A percentile compares a stretch with the other conserved stretches of the same genome.
These are phyloP conservation scores for Antennarius striatus DNA, from an alignment of 2,113 vertebrate species.

Conservation along the genomic window DNA sequence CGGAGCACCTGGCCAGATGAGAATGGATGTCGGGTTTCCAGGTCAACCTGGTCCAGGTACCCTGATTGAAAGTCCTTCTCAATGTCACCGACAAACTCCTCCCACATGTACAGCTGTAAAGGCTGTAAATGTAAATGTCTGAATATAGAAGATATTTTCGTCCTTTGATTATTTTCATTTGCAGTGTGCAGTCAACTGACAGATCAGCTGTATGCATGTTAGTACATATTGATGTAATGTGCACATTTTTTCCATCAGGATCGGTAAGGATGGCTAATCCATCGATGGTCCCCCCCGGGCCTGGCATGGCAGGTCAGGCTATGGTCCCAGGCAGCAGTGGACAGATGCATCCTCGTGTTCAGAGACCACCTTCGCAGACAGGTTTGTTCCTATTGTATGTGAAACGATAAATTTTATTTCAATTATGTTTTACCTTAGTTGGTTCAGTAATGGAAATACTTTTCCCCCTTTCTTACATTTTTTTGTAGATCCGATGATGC, in stretches of 20 bases:
- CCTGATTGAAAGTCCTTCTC: no score
- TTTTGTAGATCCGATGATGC: constrained; percentile 90
- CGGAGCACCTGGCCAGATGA: constrained; percentile 83
- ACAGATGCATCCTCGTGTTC: constrained; percentile 89
- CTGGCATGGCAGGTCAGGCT: constrained; percentile 85
- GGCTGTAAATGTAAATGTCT: no score
- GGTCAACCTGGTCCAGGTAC: constrained; percentile 89
- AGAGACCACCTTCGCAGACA: constrained; percentile 88
- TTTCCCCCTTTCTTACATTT: constrained; percentile 76
- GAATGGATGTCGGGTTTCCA: constrained; percentile 88
- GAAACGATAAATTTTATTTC: background rate
- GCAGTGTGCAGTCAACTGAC: background rate
- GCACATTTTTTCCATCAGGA: constrained; percentile 42
- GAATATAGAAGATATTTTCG: background rate
- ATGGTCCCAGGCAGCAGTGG: constrained; percentile 84
- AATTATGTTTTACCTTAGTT: background rate
- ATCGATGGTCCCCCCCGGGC: constrained; percentile 88
- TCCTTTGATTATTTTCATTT: background rate
- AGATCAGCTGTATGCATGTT: background rate
- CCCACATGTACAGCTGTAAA: no score
- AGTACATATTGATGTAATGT: background rate
- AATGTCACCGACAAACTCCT: no score
- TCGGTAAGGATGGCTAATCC: constrained; percentile 87
- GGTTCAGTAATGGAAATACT: background rate
- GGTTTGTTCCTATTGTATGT: constrained; percentile 77